phyloP scores from a whole-genome alignment of 2,888 invertebrate genomes.

The Copidosoma aretas region DNA sequence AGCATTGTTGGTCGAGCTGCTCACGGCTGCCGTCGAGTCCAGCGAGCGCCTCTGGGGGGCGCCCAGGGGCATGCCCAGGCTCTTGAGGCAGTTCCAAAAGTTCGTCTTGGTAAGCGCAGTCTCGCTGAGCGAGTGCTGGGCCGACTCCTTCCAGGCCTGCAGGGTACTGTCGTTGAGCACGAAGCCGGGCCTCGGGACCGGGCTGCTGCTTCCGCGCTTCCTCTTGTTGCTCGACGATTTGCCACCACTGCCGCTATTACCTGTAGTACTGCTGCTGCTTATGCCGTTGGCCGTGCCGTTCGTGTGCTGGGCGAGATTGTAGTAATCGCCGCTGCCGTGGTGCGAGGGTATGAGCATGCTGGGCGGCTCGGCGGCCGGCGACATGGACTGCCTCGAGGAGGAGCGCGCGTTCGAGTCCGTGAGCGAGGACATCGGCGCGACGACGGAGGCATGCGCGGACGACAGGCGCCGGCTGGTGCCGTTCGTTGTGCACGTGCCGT shows the following conservation, averaged over 20 bases:
- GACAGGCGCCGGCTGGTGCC: constrained; percentile 61
- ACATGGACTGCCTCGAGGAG: constrained; percentile 49
- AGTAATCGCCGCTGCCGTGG: constrained; percentile 20
- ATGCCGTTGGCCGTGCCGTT: neutral
- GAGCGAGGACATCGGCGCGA: constrained; percentile 39
- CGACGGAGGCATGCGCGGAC: constrained; percentile 51
- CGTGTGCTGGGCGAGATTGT: too few species aligned
- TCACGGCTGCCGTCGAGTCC: neutral
- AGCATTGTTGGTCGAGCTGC: constrained; percentile 60
- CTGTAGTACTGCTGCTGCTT: too few species aligned
- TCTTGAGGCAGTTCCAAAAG: constrained; percentile 54
- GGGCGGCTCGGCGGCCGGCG: constrained; percentile 62
- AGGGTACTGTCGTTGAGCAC: neutral
- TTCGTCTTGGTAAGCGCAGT: neutral
- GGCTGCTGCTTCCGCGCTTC: constrained; percentile 19
- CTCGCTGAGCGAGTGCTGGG: neutral
- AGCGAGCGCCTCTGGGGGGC: neutral
- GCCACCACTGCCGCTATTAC: neutral
- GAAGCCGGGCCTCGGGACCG: constrained; percentile 48
- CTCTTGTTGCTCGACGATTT: neutral
- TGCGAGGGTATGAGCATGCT: constrained; percentile 23
- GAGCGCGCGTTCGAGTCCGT: constrained; percentile 47
- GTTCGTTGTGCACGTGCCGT: constrained; percentile 33
- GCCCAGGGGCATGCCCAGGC: neutral
- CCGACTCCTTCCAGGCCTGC: neutral